Evolutionary conservation across 2,113 vertebrate species (phyloP), one percentile per base, ranked within the genome.

Genomic region (Anseranas semipalmata): DNA sequence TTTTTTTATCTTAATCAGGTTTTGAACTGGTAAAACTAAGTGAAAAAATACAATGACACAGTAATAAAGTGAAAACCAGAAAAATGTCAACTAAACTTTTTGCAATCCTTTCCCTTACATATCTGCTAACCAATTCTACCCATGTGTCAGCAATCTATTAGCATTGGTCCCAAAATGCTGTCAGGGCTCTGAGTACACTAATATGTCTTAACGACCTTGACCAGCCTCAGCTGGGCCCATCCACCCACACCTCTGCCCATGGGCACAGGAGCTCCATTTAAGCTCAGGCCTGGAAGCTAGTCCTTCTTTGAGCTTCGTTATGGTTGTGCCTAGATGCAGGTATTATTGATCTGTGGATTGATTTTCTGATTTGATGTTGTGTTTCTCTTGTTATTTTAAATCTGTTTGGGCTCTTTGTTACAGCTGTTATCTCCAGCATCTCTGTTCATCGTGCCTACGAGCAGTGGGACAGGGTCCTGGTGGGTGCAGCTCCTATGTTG

Each of bases 261-360:
- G 4, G 30, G 13, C 71, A 45, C 46, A 30, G 20, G 9, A 80
- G 9, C 45, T 55, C 27, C 6, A 32, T 37, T 66, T 41, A 18
- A 70, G 17, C 37, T 77, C 55, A 67, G 67, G 3, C 10, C 24
- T 71, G 56, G 12, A 0, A 0, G 1, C 21, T 0, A 2, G 0
- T 1, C 0, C 0, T 0, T 3, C 0, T 53, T 66, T 45, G 0
- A 21, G 6, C 3, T 85, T 5, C 17, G 0, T 5, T 39, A 1
- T 24, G 5, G 14, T 15, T 50, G 9, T 71, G 7, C 1, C 1
- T 28, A 8, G 7, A 0, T 68, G 0, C 12, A 7, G 37, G 7
- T 1, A 55, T 8, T 78, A 6, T 3, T 43, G n/a, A 12, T 2
- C 2, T 0, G 0, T 4, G 4, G 24, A 1, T 3, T 43, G 11